Evolutionary conservation across 1,140 invertebrate genomes (phyloP).

Genomic region (Chironomus tepperi): DNA sequence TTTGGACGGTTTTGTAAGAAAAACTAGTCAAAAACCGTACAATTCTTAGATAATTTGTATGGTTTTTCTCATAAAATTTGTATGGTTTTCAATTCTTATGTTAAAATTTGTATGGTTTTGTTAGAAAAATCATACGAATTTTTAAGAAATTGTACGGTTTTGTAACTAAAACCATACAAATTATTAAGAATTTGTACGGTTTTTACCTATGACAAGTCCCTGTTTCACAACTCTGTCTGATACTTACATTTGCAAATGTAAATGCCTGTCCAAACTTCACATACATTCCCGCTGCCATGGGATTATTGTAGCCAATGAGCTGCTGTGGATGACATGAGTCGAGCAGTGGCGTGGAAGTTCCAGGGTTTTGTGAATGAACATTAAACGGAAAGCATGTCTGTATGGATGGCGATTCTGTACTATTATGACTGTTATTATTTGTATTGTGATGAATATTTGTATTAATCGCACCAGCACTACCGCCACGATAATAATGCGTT

Average conservation of each 20-base stretch:
- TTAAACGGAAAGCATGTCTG: conserved; percentile 10
- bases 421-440: not conserved
- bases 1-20: no score
- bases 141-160: no score
- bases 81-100: no score
- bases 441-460: not conserved
- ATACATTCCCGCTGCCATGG: conserved; percentile 35
- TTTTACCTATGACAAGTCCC: no score
- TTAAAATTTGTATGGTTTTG: no score
- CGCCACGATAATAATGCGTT: conserved; percentile 3
- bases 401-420: not conserved
- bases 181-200: no score
- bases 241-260: conserved; percentile 39
- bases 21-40: no score
- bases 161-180: no score
- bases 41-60: no score
- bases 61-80: no score
- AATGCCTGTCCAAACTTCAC: conserved; percentile 40
- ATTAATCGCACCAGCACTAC: not conserved
- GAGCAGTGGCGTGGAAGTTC: not conserved
- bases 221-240: no score
- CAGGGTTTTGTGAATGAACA: not conserved
- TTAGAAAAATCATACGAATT: no score
- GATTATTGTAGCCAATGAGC: conserved; percentile 34
- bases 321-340: conserved; percentile 25